Evolutionary conservation across 92 coral and sea anemone genomes (phyloP), one percentile per base, ranked within the genome.

Genomic region (Porites rus): DNA sequence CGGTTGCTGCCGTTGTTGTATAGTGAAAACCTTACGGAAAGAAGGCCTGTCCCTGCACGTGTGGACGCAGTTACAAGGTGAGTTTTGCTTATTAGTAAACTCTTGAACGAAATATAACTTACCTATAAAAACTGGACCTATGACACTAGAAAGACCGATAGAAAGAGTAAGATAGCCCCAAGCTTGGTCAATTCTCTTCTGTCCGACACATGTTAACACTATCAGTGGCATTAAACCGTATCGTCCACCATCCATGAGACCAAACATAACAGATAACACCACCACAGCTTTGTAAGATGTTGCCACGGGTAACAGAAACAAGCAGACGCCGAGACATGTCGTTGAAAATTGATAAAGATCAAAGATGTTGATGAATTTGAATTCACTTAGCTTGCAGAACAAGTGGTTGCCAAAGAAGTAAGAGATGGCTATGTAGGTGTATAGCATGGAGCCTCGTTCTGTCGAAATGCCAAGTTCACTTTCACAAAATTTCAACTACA

Each of bases 181-280:
- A 51, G 92, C 92, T 46, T 65, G 67, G 46, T 86, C 51, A 31
- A 84, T n/a, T 62, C 63, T 8, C 17, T 67, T 78, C 69, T 81
- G 66, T 12, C 69, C 87, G 7, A 81, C 82, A 58, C 93, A 90
- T 18, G 75, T 75, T 46, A 87, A 38, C 1, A 90, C 58, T 17
- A 90, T 62, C 58, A 90, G 51, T 6, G 93, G 78, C 43, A 13
- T n/a, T 51, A 78, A 79, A 2, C 93, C 93, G 11, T 46, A 10
- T 6, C 24, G 6, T 17, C 91, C 93, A 8, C 93, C 93, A 25
- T 90, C 93, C 87, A 90, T 75, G 14, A 86, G 90, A 16, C 93
- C 93, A 80, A 54, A 63, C 13, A 90, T 76, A 7, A 81, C 46
- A 63, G 80, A 90, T 16, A 85, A 46, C 28, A 63, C 80, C 65